Percentiles rank a stretch among this genome's conserved stretches.
These are phyloP conservation scores for Rousettus madagascariensis DNA, from an alignment of 2,797 vertebrate species.

Conservation along the genomic window DNA sequence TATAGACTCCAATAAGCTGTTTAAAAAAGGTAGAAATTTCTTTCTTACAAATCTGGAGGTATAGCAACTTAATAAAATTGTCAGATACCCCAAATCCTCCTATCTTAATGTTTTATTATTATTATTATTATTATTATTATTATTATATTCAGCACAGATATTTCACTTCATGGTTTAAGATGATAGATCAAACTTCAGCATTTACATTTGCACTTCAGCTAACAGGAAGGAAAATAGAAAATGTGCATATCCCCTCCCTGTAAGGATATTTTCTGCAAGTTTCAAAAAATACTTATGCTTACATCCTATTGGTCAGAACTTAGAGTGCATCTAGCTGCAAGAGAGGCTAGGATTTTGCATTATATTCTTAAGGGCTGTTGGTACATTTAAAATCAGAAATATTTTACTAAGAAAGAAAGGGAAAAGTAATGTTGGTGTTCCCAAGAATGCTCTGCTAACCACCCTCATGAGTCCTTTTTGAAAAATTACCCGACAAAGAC, in stretches of 20 bases:
- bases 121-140: no score
- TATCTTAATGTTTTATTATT: background rate
- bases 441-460: background rate
- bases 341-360: background rate
- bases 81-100: background rate
- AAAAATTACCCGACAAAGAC: background rate
- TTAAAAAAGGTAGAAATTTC: background rate
- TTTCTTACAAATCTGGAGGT: background rate
- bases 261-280: background rate
- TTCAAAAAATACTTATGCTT: background rate
- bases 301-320: background rate
- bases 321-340: background rate
- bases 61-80: background rate
- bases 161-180: background rate
- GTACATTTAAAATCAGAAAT: background rate
- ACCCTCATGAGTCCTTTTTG: background rate
- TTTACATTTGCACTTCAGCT: background rate
- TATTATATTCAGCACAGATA: background rate
- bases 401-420: slow-evolving; percentile 14
- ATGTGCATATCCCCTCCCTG: background rate
- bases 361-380: background rate
- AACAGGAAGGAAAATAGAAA: background rate
- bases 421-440: background rate
- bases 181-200: background rate
- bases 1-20: background rate